Conservation (phyloP, 2,113 vertebrate genomes). For the Amblyopsis rosae region DNA sequence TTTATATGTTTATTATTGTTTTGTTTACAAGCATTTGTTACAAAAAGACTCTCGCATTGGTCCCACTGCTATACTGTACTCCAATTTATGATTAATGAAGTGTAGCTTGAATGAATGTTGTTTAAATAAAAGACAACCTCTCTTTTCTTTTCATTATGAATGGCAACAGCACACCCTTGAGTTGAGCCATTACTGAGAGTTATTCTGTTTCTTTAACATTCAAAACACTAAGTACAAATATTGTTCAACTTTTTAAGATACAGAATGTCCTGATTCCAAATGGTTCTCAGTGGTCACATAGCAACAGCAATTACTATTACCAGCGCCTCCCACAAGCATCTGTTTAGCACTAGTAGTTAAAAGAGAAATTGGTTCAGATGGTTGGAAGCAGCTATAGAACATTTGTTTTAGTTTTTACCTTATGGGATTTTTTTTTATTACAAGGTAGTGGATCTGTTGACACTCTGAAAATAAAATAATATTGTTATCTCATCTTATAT, state of each 20-base stretch:
- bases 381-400: constrained; percentile 16
- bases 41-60: too few relatives aligned
- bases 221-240: constrained; percentile 31
- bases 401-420: neutral
- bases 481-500: constrained; percentile 37
- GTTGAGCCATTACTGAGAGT: too few relatives aligned
- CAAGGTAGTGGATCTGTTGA: too few relatives aligned
- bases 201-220: constrained; percentile 24
- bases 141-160: constrained; percentile 36
- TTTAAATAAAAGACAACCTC: neutral
- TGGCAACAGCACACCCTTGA: constrained; percentile 2
- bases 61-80: too few relatives aligned
- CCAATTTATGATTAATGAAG: too few relatives aligned
- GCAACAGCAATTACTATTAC: constrained; percentile 25
- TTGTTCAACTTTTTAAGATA: constrained; percentile 23
- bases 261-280: neutral
- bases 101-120: too few relatives aligned
- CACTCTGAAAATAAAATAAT: too few relatives aligned
- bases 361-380: neutral
- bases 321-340: constrained; percentile 36
- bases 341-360: constrained; percentile 33
- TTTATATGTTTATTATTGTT: neutral
- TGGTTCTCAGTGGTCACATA: neutral
- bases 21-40: neutral
- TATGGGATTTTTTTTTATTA: too few relatives aligned